phyloP scores from a whole-genome alignment of 2,888 invertebrate species.

The Tipula helvola region DNA sequence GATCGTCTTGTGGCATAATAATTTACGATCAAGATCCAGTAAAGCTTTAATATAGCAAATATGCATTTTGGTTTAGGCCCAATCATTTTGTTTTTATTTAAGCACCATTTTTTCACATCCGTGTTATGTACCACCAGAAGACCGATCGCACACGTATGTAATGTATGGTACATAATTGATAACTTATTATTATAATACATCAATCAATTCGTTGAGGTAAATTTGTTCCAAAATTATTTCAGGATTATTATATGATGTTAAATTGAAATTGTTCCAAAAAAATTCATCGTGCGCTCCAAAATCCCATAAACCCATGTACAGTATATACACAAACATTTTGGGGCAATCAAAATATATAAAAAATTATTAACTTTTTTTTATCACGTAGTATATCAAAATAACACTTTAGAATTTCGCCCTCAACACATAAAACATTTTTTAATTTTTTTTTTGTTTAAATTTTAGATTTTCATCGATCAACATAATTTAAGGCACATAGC shows the following conservation, averaged over 20 bases:
- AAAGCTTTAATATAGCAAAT: too few relatives aligned
- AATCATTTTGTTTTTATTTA: too few relatives aligned
- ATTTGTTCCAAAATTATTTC: background rate
- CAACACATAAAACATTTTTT: background rate
- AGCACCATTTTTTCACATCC: too few relatives aligned
- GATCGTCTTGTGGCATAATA: too few relatives aligned
- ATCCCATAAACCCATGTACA: background rate
- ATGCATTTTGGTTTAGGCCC: too few relatives aligned
- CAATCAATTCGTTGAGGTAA: background rate
- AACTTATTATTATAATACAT: background rate
- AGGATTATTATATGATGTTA: background rate
- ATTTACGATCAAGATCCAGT: too few relatives aligned
- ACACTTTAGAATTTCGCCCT: conserved; percentile 9
- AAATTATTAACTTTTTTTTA: background rate
- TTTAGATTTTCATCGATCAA: conserved; percentile 4
- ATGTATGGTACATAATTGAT: background rate
- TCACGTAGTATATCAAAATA: conserved; percentile 8
- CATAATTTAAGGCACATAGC: background rate
- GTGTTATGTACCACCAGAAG: too few relatives aligned
- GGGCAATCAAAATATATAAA: background rate
- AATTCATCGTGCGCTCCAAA: background rate
- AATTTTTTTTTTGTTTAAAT: background rate
- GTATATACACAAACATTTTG: background rate
- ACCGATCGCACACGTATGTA: too few relatives aligned
- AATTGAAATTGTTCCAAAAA: background rate